These are phyloP conservation scores for Sminthurides aquaticus DNA, from an alignment of 2,888 invertebrate genomes.

Conservation along the genomic window DNA sequence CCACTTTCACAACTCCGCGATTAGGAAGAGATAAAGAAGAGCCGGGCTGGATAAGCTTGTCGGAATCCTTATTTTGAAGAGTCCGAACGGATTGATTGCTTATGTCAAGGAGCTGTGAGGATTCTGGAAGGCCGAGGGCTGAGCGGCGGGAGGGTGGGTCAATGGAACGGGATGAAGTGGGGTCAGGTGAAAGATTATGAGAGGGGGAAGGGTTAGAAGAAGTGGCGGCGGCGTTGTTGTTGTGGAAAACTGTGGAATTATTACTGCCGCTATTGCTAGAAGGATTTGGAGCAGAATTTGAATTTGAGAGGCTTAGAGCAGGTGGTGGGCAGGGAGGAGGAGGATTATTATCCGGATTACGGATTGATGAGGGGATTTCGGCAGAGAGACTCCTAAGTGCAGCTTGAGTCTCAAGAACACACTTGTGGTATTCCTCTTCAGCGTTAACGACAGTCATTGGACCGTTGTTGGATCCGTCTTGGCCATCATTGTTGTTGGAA, in stretches of 20 bases:
- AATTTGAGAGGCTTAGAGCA: no score
- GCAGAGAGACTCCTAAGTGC: constrained; percentile 36
- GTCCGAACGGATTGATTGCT: neutral
- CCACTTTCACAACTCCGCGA: no score
- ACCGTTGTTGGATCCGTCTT: neutral
- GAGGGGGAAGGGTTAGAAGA: neutral
- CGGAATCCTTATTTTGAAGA: no score
- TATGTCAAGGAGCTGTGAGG: neutral
- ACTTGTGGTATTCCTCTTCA: constrained; percentile 38
- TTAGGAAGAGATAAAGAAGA: no score
- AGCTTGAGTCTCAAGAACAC: constrained; percentile 40
- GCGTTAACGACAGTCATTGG: neutral
- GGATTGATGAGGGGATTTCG: constrained; percentile 30
- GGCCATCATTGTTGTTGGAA: neutral
- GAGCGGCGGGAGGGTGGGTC: neutral
- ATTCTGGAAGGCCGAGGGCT: neutral
- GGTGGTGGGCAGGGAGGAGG: no score
- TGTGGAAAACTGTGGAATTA: neutral
- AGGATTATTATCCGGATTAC: no score
- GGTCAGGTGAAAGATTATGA: neutral
- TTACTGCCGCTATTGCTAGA: neutral
- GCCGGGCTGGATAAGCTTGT: no score
- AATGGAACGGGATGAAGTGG: neutral
- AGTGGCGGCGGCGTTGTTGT: neutral
- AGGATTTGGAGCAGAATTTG: neutral